Base-by-base conservation (phyloP, 2,888 invertebrate genomes). In the Allacma fusca region DNA sequence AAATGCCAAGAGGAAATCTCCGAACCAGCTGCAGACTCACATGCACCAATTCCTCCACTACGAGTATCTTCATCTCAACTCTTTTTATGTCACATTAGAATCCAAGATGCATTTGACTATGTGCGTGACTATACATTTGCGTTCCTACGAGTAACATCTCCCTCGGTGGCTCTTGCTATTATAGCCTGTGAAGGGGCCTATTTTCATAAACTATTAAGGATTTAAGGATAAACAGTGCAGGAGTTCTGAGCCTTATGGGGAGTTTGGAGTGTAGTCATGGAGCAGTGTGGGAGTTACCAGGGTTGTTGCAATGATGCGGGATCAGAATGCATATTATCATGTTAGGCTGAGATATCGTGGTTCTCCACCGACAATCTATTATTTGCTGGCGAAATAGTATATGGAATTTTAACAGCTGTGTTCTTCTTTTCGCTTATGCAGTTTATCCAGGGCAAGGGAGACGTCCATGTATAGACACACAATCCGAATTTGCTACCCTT, bases 121-220 rank as follows among this genome's bases (percentile, higher is more conserved):
- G n/a, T n/a, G n/a, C n/a, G n/a, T n/a, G n/a, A n/a, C n/a, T n/a
- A n/a, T n/a, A n/a, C n/a, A n/a, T n/a, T n/a, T n/a, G n/a, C n/a
- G n/a, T n/a, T n/a, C n/a, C n/a, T n/a, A n/a, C n/a, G n/a, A n/a
- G n/a, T n/a, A n/a, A n/a, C n/a, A n/a, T 34, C 34, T 34, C 34
- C 34, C 34, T 34, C 16, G n/a, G 50, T 50, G 19, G 19, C n/a
- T 50, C n/a, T 50, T 19, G n/a, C 19, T 19, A 50, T 9, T 50
- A 50, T 50, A 50, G 1, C 7, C 50, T 50, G 19, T n/a, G 50
- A 50, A 50, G 9, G 19, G 19, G 19, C 50, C 50, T 50, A 50
- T 50, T 50, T 50, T 50, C 50, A 50, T 50, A 50, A 50, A 50
- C 50, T 50, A 50, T 50, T 50, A 50, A 50, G 50, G n/a, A 50